A percentile compares a stretch with the other conserved stretches of the same genome.
phyloP scores from a whole-genome alignment of 2,888 invertebrate species.

The Lamellibrachia columna region DNA sequence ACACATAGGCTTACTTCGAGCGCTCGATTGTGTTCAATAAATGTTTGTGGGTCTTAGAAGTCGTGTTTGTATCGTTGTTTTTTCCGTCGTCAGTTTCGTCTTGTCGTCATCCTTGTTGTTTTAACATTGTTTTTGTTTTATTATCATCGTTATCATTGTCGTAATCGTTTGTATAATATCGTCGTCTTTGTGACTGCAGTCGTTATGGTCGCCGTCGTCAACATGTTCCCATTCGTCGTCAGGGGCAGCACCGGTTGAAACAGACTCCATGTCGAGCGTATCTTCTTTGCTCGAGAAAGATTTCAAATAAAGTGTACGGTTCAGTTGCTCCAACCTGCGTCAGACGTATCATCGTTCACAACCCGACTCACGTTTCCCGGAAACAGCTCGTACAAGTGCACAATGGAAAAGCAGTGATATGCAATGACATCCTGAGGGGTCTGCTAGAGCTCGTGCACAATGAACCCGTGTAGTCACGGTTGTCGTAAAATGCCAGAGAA shows the following conservation, averaged over 20 bases:
- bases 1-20: too few relatives aligned
- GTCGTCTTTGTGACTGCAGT: too few relatives aligned
- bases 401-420: neutral
- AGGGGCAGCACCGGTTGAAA: neutral
- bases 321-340: neutral
- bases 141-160: too few relatives aligned
- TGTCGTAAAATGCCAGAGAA: neutral
- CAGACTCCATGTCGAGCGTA: neutral
- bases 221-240: too few relatives aligned
- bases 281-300: neutral
- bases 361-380: neutral
- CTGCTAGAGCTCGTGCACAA: neutral
- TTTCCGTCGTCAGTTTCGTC: too few relatives aligned
- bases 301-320: neutral
- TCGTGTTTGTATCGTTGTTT: too few relatives aligned
- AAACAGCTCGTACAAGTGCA: neutral
- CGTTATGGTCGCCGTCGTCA: too few relatives aligned
- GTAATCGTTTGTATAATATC: too few relatives aligned
- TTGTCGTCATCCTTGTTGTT: too few relatives aligned
- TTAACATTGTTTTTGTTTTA: too few relatives aligned
- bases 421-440: neutral
- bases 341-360: neutral
- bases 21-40: too few relatives aligned
- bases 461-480: neutral
- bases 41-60: too few relatives aligned